phyloP scores from a whole-genome alignment of 1,140 invertebrate genomes.

The Macrobrachium rosenbergii region DNA sequence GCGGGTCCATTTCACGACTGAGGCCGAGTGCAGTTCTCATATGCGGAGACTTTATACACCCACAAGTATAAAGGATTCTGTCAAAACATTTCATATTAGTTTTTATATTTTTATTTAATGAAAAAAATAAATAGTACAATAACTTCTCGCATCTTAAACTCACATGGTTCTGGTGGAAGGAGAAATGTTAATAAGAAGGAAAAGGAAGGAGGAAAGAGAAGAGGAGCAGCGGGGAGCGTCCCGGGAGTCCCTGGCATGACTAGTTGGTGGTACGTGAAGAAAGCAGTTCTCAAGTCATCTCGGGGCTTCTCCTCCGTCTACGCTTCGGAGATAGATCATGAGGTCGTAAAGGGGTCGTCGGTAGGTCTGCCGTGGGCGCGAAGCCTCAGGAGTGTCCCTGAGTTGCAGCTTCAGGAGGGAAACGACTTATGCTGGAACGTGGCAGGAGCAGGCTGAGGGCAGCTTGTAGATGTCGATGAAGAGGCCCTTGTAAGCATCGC shows the following conservation, averaged over 20 bases:
- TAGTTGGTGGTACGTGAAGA: constrained; percentile 42
- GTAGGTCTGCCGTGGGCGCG: constrained; percentile 34
- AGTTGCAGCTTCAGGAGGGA: background rate
- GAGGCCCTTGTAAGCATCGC: constrained; percentile 67
- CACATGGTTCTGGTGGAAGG: constrained; percentile 18
- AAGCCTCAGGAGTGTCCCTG: constrained; percentile 21
- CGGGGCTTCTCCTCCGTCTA: constrained; percentile 44
- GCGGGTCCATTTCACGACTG: no score
- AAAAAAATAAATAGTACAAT: constrained; percentile 30
- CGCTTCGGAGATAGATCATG: background rate
- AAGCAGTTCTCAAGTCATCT: constrained; percentile 58
- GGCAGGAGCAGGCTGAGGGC: constrained; percentile 67
- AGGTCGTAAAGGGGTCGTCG: constrained; percentile 16
- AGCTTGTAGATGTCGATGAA: constrained; percentile 68
- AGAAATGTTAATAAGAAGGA: background rate
- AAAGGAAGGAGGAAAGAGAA: background rate
- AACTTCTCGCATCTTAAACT: constrained; percentile 46
- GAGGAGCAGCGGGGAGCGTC: constrained; percentile 42
- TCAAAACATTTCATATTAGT: no score
- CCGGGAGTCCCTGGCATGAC: constrained; percentile 48
- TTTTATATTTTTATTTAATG: no score
- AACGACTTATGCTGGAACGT: constrained; percentile 61
- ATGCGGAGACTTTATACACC: no score
- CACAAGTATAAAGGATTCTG: no score
- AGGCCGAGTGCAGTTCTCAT: no score